Evolutionary conservation across 1,140 invertebrate species (phyloP), one percentile per base, ranked within the genome.

Genomic region (Papilio xuthus): DNA sequence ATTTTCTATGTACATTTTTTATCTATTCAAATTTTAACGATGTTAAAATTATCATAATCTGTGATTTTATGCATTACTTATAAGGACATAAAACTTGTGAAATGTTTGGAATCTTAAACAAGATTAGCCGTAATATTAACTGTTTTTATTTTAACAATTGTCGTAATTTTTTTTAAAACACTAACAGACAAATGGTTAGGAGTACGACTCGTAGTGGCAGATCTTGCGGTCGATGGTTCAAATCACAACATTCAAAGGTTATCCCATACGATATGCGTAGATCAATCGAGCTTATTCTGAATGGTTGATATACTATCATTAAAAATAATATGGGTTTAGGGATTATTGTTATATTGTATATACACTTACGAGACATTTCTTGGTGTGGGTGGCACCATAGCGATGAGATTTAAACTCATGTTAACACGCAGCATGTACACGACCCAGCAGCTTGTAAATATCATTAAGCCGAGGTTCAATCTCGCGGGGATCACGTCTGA

Each of bases 371-470:
- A 86, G 53, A 83, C 82, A 83, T 89, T 89, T 78, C 83, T 90
- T n/a, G 83, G 37, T 10, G 85, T 78, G 73, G 87, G 88, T 42
- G 95, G 94, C 0, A 96, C 95, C 96, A 97, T 97, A 2, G 96
- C 96, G 12, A 97, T 96, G 44, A 97, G 95, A 74, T 95, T 96
- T 69, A 97, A 95, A 12, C 96, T 96, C 85, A 97, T 95, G 92
- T 97, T 97, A 18, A 96, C 96, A 74, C 96, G 94, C 76, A 97
- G 95, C 90, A 97, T 96, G 86, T 97, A 97, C 8, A 95, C 95
- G 69, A 97, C 95, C 94, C 97, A 96, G 78, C 96, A 96, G 44
- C 96, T 96, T 42, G 96, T 94, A 81, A 97, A 97, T 84, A 97
- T 92, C 95, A 97, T 95, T 2, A 96, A 88, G n/a, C 95, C 96